phyloP scores from a whole-genome alignment of 2,113 vertebrate genomes.

The Fregata magnificens region DNA sequence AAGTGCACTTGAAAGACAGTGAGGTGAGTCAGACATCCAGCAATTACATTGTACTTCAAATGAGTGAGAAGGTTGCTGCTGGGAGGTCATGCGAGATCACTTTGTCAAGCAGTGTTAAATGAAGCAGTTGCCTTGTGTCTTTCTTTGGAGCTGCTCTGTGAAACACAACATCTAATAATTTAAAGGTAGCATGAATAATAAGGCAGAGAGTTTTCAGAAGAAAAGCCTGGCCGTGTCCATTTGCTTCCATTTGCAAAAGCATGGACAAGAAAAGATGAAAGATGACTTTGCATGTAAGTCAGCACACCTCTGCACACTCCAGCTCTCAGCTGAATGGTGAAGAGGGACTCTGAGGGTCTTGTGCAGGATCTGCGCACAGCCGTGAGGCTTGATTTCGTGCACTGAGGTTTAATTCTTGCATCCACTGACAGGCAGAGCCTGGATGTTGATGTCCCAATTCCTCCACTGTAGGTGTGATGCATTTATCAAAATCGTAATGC shows the following conservation, averaged over 20 bases:
- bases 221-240: neutral
- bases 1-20: neutral
- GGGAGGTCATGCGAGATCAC: slow-evolving; percentile 29
- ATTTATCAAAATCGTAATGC: neutral
- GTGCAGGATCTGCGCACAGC: neutral
- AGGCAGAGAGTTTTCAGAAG: neutral
- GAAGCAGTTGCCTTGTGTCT: slow-evolving; percentile 16
- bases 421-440: neutral
- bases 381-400: neutral
- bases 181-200: slow-evolving; percentile 7
- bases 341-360: neutral
- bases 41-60: slow-evolving; percentile 41
- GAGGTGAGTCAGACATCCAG: slow-evolving; percentile 17
- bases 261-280: neutral
- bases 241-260: neutral
- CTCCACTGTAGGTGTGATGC: neutral
- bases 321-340: neutral
- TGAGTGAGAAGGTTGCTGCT: slow-evolving; percentile 21
- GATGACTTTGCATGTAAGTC: neutral
- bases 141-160: neutral
- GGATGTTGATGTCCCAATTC: neutral
- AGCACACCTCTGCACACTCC: neutral
- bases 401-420: neutral
- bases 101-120: slow-evolving; percentile 36
- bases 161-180: neutral